Percentiles rank a stretch among this genome's conserved stretches.
These are phyloP conservation scores for Ditylenchus weischeri DNA, from an alignment of 2,888 invertebrate genomes.

Conservation along the genomic window DNA sequence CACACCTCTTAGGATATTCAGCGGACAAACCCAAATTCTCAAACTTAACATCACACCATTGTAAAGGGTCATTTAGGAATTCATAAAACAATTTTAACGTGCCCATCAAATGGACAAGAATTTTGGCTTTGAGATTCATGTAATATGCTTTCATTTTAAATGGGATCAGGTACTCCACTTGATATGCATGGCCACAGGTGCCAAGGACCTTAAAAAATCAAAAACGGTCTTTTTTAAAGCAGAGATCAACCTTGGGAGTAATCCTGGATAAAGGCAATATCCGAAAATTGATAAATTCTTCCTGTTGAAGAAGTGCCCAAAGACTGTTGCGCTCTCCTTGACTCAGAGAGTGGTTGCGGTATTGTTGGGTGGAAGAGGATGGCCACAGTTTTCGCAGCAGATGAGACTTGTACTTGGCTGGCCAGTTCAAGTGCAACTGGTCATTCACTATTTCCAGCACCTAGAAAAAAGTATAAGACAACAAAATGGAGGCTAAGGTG, in stretches of 20 bases:
- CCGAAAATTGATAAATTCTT: slow-evolving; percentile 53
- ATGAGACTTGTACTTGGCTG: slow-evolving; percentile 46
- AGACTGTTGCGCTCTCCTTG: slow-evolving; percentile 49
- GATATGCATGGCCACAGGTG: slow-evolving; percentile 62
- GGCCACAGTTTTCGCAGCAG: slow-evolving; percentile 55
- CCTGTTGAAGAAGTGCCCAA: slow-evolving; percentile 56
- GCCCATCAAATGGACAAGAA: slow-evolving; percentile 59
- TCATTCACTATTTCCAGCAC: slow-evolving; percentile 54
- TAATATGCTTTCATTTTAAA: slow-evolving; percentile 58
- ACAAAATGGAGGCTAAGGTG: no score
- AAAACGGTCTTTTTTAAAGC: not conserved
- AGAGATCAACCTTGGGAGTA: slow-evolving; percentile 48
- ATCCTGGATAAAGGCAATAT: slow-evolving; percentile 53
- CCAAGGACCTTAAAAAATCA: slow-evolving; percentile 49
- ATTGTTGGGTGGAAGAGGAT: slow-evolving; percentile 25
- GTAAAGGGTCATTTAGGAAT: slow-evolving; percentile 60
- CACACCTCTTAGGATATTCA: slow-evolving; percentile 54
- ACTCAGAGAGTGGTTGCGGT: slow-evolving; percentile 37
- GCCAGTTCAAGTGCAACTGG: slow-evolving; percentile 52
- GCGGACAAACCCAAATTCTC: slow-evolving; percentile 57
- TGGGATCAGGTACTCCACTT: slow-evolving; percentile 59
- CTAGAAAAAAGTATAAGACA: slow-evolving; percentile 25
- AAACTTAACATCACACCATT: slow-evolving; percentile 63
- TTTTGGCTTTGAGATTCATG: slow-evolving; percentile 58
- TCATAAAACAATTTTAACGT: slow-evolving; percentile 59